Percentiles rank a stretch among this genome's conserved stretches.
Evolutionary conservation across 2,113 vertebrate species (phyloP).

Genomic region (Lepisosteus oculatus): DNA sequence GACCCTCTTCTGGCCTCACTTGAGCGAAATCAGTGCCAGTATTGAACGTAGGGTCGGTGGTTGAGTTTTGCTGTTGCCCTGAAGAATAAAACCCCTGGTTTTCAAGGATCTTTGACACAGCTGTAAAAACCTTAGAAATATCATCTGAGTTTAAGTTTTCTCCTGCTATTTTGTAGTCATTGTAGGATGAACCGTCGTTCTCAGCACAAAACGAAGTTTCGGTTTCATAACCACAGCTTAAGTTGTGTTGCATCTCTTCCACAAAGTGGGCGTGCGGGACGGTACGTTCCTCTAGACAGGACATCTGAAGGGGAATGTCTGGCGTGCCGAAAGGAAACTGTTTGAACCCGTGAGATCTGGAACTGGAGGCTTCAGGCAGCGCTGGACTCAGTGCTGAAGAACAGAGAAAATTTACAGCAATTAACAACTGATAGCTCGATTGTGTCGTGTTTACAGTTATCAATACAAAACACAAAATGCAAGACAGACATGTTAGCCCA

Average conservation of each 20-base stretch:
- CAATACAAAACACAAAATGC: no score
- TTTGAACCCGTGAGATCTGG: constrained; percentile 21
- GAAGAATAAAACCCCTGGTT: no score
- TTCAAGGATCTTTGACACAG: no score
- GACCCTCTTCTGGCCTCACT: constrained; percentile 14
- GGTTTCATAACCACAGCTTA: no score
- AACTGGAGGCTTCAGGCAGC: constrained; percentile 27
- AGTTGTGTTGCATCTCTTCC: constrained; percentile 30
- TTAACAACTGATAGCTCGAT: no score
- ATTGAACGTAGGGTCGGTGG: constrained; percentile 5
- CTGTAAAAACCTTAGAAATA: no score
- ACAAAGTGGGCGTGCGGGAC: not conserved
- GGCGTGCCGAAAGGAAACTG: constrained; percentile 22
- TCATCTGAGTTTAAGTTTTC: no score
- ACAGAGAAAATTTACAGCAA: not conserved
- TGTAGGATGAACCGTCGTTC: no score
- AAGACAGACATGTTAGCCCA: no score
- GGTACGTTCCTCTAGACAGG: constrained; percentile 11
- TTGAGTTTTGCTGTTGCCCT: not conserved
- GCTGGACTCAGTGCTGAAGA: constrained; percentile 35
- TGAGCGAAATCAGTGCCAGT: not conserved
- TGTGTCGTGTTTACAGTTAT: no score
- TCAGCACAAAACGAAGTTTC: no score
- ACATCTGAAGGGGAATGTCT: constrained; percentile 12
- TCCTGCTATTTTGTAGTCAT: no score